phyloP scores from a whole-genome alignment of 2,888 invertebrate species.

The Thysanoteuthis rhombus region DNA sequence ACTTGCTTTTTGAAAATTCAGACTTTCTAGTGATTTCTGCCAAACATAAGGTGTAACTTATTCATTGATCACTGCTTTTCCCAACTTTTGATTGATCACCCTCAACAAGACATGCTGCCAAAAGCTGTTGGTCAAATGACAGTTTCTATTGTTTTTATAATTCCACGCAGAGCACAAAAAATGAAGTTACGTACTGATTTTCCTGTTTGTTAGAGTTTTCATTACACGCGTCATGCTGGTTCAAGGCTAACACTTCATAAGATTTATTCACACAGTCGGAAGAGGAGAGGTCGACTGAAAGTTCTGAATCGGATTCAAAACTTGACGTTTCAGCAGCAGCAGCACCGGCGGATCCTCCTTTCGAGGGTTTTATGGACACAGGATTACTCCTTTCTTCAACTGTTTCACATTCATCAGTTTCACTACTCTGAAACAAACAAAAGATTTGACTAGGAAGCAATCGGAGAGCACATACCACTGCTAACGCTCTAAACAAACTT shows the following conservation, averaged over 20 bases:
- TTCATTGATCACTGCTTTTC: too few relatives aligned
- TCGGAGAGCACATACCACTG: background rate
- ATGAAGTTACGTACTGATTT: background rate
- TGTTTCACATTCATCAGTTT: background rate
- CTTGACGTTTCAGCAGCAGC: constrained; percentile 25
- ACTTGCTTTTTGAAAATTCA: too few relatives aligned
- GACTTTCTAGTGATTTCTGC: too few relatives aligned
- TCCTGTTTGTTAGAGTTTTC: background rate
- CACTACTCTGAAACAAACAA: background rate
- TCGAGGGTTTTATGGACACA: background rate
- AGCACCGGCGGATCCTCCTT: background rate
- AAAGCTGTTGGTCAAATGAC: too few relatives aligned
- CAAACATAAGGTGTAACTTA: too few relatives aligned
- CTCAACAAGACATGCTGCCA: too few relatives aligned
- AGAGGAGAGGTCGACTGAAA: constrained; percentile 22
- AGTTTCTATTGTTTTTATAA: too few relatives aligned
- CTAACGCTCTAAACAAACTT: too few relatives aligned
- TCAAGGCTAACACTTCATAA: background rate
- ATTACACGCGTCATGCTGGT: background rate
- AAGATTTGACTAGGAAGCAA: background rate
- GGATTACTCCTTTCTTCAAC: background rate
- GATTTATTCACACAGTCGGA: constrained; percentile 13
- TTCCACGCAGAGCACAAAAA: background rate
- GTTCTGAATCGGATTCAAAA: constrained; percentile 31
- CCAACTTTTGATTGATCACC: too few relatives aligned